Evolutionary conservation across 2,113 vertebrate genomes (phyloP).

Genomic region (Nyctibius bracteatus): DNA sequence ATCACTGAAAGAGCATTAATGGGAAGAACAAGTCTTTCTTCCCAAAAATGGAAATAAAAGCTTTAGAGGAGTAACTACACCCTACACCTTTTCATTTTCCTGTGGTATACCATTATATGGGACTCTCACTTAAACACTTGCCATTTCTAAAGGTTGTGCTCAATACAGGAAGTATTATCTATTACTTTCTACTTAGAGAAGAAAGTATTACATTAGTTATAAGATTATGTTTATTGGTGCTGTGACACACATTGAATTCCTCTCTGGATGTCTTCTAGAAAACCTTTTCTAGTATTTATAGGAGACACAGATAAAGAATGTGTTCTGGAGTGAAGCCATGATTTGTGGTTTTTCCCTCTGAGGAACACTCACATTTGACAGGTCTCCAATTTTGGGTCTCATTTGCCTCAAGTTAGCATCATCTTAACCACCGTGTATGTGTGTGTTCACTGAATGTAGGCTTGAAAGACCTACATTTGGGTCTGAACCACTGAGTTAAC

Average conservation of each 20-base stretch:
- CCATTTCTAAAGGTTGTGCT: background rate
- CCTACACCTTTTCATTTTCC: background rate
- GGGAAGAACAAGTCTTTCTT: background rate
- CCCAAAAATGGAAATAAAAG: background rate
- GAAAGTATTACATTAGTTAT: background rate
- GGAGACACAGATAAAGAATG: background rate
- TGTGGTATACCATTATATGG: background rate
- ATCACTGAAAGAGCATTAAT: background rate
- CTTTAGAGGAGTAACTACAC: background rate
- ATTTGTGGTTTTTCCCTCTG: background rate
- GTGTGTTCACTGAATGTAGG: background rate
- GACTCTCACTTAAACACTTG: background rate
- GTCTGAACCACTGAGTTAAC: background rate
- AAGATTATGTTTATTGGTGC: background rate
- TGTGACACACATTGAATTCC: background rate
- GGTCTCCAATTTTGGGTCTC: background rate
- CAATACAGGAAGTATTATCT: background rate
- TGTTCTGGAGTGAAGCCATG: background rate
- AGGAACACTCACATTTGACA: background rate
- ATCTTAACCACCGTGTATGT: background rate
- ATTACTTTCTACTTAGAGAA: background rate
- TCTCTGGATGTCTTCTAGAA: background rate
- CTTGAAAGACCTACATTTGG: background rate
- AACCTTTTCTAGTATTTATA: background rate
- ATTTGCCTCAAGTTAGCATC: background rate